Percentiles rank a stretch among this genome's conserved stretches.
phyloP scores from a whole-genome alignment of 2,113 vertebrate species.

The Otolemur garnettii region DNA sequence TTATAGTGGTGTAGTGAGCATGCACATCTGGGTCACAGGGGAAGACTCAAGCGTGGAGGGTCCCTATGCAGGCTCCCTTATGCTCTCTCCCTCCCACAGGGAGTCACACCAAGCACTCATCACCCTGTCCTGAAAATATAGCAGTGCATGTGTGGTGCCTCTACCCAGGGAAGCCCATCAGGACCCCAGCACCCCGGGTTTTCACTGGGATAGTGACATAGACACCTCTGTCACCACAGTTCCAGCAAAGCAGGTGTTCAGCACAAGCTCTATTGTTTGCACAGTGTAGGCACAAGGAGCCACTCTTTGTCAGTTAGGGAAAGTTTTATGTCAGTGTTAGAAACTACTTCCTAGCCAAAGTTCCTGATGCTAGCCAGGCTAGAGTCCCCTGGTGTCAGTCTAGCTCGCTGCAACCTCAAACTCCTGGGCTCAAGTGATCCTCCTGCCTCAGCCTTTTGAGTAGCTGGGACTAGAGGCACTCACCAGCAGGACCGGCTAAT shows the following conservation, averaged over 20 bases:
- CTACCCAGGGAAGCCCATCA: background rate
- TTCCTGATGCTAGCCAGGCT: background rate
- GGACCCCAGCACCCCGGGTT: background rate
- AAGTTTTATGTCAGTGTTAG: background rate
- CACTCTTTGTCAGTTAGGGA: background rate
- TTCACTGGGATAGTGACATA: background rate
- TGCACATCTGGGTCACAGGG: background rate
- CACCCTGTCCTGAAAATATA: background rate
- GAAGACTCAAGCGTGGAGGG: background rate
- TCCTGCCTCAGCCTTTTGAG: no score
- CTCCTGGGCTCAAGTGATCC: no score
- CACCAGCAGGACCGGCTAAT: no score
- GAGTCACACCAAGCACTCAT: background rate
- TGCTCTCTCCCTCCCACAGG: background rate
- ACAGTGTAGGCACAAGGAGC: background rate
- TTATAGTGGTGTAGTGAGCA: background rate
- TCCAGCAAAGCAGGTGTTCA: background rate
- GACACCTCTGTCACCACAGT: background rate
- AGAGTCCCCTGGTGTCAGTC: no score
- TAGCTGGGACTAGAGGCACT: no score
- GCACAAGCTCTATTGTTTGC: background rate
- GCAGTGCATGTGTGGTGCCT: background rate
- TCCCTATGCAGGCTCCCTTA: background rate
- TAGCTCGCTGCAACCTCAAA: no score
- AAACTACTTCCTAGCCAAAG: background rate